Evolutionary conservation across 2,888 invertebrate species (phyloP).

Genomic region (Cantharis rufa): DNA sequence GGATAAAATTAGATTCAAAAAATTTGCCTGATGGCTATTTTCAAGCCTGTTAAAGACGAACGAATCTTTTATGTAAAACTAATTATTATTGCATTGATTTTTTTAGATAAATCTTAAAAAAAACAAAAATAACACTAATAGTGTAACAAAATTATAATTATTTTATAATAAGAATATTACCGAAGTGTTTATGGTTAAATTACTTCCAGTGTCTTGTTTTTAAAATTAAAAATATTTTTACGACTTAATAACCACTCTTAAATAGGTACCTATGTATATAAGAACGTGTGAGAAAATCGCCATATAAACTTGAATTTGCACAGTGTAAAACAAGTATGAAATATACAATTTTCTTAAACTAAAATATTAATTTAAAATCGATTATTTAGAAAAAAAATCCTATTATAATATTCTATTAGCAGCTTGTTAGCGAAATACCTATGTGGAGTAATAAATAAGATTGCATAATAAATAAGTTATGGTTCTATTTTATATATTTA

Average conservation of each 20-base stretch:
- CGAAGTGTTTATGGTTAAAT: background rate
- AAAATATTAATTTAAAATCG: background rate
- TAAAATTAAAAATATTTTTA: background rate
- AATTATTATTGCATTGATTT: background rate
- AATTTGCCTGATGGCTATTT: background rate
- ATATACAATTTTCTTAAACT: background rate
- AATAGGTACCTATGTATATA: background rate
- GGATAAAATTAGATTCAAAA: background rate
- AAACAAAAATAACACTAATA: no score
- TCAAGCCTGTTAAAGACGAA: background rate
- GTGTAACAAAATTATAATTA: background rate
- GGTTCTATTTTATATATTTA: background rate
- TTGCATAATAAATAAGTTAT: background rate
- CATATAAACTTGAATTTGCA: background rate
- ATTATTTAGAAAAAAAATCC: background rate
- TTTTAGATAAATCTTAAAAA: no score
- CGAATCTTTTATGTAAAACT: background rate
- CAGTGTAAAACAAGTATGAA: background rate
- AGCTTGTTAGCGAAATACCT: background rate
- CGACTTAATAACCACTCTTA: background rate
- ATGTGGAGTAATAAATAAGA: background rate
- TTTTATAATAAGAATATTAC: background rate
- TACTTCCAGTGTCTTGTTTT: background rate
- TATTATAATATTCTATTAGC: background rate
- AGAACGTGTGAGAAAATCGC: background rate